A percentile compares a stretch with the other conserved stretches of the same genome.
Evolutionary conservation across 2,797 vertebrate species (phyloP).

Genomic region (Adelosebastes latens): DNA sequence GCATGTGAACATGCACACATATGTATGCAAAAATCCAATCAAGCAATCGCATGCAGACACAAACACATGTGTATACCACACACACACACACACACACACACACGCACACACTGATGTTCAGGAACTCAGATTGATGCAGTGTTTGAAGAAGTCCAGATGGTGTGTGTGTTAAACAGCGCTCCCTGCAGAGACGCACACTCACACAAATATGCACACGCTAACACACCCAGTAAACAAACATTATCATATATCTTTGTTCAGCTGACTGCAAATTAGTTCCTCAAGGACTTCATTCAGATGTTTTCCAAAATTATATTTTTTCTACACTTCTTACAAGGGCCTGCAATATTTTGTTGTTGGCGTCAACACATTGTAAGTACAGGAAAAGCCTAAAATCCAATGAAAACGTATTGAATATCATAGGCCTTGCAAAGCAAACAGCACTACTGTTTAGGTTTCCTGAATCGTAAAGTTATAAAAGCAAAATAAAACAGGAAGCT

Average conservation of each 20-base stretch:
- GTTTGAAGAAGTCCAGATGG: slow-evolving; percentile 76
- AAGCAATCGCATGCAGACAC: slow-evolving; percentile 1
- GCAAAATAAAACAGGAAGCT: not conserved
- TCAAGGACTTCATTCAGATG: slow-evolving; percentile 59
- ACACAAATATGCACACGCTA: slow-evolving; percentile 39
- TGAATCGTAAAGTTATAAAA: not conserved
- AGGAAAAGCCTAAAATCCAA: slow-evolving; percentile 2
- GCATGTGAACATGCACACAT: not conserved
- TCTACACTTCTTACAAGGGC: slow-evolving; percentile 11
- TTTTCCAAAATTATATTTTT: slow-evolving; percentile 31
- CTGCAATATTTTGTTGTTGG: slow-evolving; percentile 9
- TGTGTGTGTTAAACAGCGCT: slow-evolving; percentile 67
- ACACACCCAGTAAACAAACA: slow-evolving; percentile 71
- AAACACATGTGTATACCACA: not conserved
- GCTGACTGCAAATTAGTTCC: slow-evolving; percentile 67
- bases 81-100: slow-evolving; percentile 3
- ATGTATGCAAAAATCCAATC: not conserved
- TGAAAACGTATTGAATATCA: not conserved
- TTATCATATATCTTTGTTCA: slow-evolving; percentile 74
- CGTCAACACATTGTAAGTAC: not conserved
- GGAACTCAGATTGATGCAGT: slow-evolving; percentile 64
- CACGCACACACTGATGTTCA: slow-evolving; percentile 19
- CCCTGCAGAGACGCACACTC: slow-evolving; percentile 58
- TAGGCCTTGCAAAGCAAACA: not conserved
- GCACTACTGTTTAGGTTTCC: not conserved